Evolutionary conservation across 53 echinoderm and acorn worm genomes (phyloP).

Genomic region (Mesocentrotus franciscanus): DNA sequence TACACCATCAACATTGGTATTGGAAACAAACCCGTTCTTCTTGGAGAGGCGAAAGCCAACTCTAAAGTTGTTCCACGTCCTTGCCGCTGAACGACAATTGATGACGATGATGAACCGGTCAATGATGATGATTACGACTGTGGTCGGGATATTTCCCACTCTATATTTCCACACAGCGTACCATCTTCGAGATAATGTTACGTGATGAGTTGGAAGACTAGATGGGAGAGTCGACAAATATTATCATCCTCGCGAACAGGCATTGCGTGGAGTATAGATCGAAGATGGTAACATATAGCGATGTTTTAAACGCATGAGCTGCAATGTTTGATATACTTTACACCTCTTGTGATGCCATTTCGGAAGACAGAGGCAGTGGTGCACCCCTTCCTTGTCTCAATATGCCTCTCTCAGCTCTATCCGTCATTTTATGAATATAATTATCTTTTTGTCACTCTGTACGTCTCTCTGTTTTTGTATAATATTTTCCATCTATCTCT

Average conservation of each 20-base stretch:
- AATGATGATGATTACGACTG: background rate
- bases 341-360: slow-evolving; percentile 31
- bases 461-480: background rate
- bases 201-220: background rate
- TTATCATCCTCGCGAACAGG: slow-evolving; percentile 37
- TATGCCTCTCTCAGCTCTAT: background rate
- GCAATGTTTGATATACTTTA: slow-evolving; percentile 51
- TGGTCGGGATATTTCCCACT: background rate
- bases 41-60: slow-evolving; percentile 49
- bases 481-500: background rate
- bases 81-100: slow-evolving; percentile 24
- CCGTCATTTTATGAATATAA: background rate
- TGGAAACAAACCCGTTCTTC: slow-evolving; percentile 7
- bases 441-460: background rate
- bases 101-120: slow-evolving; percentile 13
- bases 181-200: slow-evolving; percentile 33
- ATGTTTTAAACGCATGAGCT: slow-evolving; percentile 52
- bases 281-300: slow-evolving; percentile 38
- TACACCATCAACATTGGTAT: slow-evolving; percentile 50
- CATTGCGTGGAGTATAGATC: background rate
- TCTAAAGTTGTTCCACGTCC: slow-evolving; percentile 56
- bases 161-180: slow-evolving; percentile 15
- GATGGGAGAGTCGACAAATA: slow-evolving; percentile 50
- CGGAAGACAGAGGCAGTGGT: background rate
- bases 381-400: background rate